Percentiles rank a stretch among this genome's conserved stretches.
Conservation (phyloP, 2,113 vertebrate species). For the Clarias magur region DNA sequence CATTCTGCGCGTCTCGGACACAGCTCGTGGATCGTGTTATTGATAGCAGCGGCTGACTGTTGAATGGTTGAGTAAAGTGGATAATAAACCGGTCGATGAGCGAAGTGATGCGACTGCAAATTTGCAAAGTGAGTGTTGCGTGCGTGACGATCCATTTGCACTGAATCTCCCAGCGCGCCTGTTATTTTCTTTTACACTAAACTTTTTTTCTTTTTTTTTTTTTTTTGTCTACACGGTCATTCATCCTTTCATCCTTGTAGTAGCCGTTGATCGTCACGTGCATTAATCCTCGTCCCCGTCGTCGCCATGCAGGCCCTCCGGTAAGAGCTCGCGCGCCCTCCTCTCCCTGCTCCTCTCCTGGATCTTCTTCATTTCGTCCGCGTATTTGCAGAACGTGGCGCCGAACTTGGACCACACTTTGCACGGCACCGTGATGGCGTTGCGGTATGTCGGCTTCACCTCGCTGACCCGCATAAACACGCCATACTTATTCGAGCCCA, state of each 20-base stretch:
- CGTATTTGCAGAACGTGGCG: slow-evolving; percentile 96
- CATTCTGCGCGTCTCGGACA: slow-evolving; percentile 99
- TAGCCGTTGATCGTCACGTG: slow-evolving; percentile 56
- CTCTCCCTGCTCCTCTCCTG: slow-evolving; percentile 96
- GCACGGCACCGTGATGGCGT: slow-evolving; percentile 98
- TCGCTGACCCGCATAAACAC: slow-evolving; percentile 98
- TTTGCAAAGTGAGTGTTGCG: slow-evolving; percentile 85
- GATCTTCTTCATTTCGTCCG: slow-evolving; percentile 98
- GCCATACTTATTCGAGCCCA: slow-evolving; percentile 98
- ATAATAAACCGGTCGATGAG: slow-evolving; percentile 93
- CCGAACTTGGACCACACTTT: slow-evolving; percentile 99
- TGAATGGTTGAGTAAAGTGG: slow-evolving; percentile 92
- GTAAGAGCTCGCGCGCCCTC: slow-evolving; percentile 84
- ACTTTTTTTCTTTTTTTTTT: slow-evolving; percentile 39
- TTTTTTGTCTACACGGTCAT: slow-evolving; percentile 63
- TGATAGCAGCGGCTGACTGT: slow-evolving; percentile 99
- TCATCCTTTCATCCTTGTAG: slow-evolving; percentile 47
- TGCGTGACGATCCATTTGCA: slow-evolving; percentile 77
- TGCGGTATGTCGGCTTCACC: slow-evolving; percentile 98
- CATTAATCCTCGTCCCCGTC: slow-evolving; percentile 91
- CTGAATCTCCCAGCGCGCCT: slow-evolving; percentile 64
- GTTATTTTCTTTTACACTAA: slow-evolving; percentile 69
- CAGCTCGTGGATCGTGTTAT: slow-evolving; percentile 98
- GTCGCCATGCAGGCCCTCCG: slow-evolving; percentile 80
- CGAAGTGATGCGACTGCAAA: slow-evolving; percentile 83